Base-by-base conservation (phyloP, 2,113 vertebrate genomes). In the Ranitomeya imitator region DNA sequence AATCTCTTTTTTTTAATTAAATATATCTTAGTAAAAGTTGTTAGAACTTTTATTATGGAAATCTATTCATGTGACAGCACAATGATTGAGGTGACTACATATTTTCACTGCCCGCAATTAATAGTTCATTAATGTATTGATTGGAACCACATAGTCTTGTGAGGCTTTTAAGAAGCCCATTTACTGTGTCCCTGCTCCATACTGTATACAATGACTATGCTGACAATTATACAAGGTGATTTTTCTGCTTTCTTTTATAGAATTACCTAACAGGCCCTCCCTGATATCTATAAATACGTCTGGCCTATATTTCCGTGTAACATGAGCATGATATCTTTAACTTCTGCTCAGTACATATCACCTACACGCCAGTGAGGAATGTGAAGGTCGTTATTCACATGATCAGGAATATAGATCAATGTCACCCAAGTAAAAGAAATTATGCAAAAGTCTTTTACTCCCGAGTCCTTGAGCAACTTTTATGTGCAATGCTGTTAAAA, bases 291-390 rank as follows among this genome's bases (percentile, higher is more conserved):
- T 21, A 52, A 76, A 52, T 23, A 80, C 19, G 23, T 55, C 10
- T 78, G 18, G 76, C 76, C 9, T 79, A 15, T 55, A 57, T 79
- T 55, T 15, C 6, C 78, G 8, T 80, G n/a, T 26, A 80, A 31
- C 78, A 60, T 80, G 78, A 26, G 13, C 7, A 80, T 57, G 78
- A 57, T 55, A 15, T 79, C 51, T 79, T 79, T 57, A 79, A 23
- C 52, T 55, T 57, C 37, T 57, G n/a, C 55, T 80, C 54, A 59
- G 55, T 31, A 80, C 54, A 31, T 80, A 80, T 80, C 54, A 26
- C 54, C 78, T 80, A 59, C 78, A 59, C 55, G 59, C 77, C 52
- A 15, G 77, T 79, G 55, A 80, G 78, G 26, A 63, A 83, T 80
- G 78, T 80, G 21, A 16, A 23, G 16, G 15, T 9, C 52, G 12